Evolutionary conservation across 1,140 invertebrate genomes (phyloP).

Genomic region (Sitobion miscanthi): DNA sequence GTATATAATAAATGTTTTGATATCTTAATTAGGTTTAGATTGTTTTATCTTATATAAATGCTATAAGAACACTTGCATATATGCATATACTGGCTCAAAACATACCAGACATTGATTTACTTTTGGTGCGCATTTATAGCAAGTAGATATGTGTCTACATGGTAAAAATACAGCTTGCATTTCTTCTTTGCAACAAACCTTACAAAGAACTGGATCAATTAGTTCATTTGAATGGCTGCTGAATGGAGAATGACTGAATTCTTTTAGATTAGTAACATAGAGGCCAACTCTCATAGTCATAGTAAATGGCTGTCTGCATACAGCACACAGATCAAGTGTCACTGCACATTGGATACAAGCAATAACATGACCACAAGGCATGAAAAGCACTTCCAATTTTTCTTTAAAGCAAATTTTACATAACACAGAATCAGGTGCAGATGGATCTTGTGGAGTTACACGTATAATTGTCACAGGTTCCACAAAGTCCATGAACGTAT

Average conservation of each 20-base stretch:
- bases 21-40: background rate
- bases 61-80: constrained; percentile 68
- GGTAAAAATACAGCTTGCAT: constrained; percentile 85
- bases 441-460: background rate
- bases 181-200: constrained; percentile 81
- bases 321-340: constrained; percentile 78
- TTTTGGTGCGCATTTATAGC: constrained; percentile 79
- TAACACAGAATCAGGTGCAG: constrained; percentile 20
- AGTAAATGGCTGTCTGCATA: constrained; percentile 77
- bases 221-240: background rate
- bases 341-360: constrained; percentile 84
- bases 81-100: constrained; percentile 73
- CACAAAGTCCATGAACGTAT: background rate
- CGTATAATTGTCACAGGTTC: background rate
- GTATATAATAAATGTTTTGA: background rate
- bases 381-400: constrained; percentile 83
- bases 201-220: constrained; percentile 63
- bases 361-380: constrained; percentile 88
- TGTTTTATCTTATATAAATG: background rate
- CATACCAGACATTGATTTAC: constrained; percentile 85
- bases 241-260: background rate
- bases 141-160: constrained; percentile 87
- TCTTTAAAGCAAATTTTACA: constrained; percentile 81
- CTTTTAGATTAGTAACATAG: background rate
- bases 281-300: constrained; percentile 71